Evolutionary conservation across 92 coral and sea anemone genomes (phyloP).

Genomic region (Heliopora coerulea): DNA sequence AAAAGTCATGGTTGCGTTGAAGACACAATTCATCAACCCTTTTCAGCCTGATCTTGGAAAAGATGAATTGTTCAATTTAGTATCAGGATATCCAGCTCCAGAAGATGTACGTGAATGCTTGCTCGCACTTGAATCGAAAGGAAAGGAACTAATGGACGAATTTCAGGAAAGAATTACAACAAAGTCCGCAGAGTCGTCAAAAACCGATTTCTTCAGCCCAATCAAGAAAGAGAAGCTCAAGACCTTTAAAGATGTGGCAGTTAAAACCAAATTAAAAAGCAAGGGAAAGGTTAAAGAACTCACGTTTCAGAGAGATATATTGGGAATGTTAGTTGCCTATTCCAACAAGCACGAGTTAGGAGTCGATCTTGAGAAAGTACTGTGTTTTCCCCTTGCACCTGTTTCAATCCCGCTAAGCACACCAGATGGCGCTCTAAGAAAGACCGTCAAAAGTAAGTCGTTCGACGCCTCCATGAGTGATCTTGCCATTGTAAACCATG

Average conservation of each 20-base stretch:
- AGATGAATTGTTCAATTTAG: slow-evolving; percentile 13
- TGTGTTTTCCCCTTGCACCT: slow-evolving; percentile 40
- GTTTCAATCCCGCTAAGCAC: slow-evolving; percentile 39
- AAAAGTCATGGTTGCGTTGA: background rate
- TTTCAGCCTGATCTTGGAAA: background rate
- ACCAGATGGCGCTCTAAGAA: slow-evolving; percentile 38
- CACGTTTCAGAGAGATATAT: slow-evolving; percentile 38
- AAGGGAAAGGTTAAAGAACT: slow-evolving; percentile 33
- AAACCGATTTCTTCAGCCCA: background rate
- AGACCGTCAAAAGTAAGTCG: slow-evolving; percentile 32
- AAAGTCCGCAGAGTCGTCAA: background rate
- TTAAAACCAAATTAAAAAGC: background rate
- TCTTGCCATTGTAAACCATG: background rate
- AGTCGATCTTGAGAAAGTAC: slow-evolving; percentile 23
- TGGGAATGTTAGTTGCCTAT: slow-evolving; percentile 43
- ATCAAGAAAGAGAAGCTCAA: slow-evolving; percentile 8
- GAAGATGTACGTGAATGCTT: slow-evolving; percentile 20
- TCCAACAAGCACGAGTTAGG: slow-evolving; percentile 36
- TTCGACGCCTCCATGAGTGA: slow-evolving; percentile 10
- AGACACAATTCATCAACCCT: slow-evolving; percentile 10
- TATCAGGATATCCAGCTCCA: slow-evolving; percentile 17
- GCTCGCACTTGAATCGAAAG: slow-evolving; percentile 2
- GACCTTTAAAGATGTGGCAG: slow-evolving; percentile 1
- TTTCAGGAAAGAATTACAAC: slow-evolving; percentile 1
- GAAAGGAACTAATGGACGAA: slow-evolving; percentile 5